A percentile compares a stretch with the other conserved stretches of the same genome.
Conservation (phyloP, 2,888 invertebrate genomes). For the Mimachlamys varia region DNA sequence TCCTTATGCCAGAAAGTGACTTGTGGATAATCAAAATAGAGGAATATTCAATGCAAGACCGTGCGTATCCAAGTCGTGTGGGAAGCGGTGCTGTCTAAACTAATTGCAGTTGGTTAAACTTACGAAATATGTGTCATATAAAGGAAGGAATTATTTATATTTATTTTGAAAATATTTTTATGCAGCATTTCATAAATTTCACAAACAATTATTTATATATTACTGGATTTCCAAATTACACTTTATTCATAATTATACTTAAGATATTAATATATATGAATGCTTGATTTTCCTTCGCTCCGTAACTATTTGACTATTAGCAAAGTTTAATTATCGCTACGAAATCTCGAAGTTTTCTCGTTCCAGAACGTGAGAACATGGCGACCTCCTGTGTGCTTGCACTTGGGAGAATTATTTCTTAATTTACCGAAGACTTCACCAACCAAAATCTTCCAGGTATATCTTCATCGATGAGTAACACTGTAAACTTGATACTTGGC, state of each 20-base stretch:
- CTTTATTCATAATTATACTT: no score
- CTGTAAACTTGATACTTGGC: not conserved
- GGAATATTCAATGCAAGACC: not conserved
- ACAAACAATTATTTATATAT: no score
- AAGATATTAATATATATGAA: no score
- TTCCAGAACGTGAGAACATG: conserved; percentile 1
- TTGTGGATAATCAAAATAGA: not conserved
- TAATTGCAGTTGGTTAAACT: not conserved
- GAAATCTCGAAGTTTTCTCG: not conserved
- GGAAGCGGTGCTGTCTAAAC: conserved; percentile 36
- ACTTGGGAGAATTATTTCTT: not conserved
- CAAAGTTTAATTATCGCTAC: not conserved
- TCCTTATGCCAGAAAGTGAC: not conserved
- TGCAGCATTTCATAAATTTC: no score
- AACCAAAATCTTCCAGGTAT: not conserved
- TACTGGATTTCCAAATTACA: no score
- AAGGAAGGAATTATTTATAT: no score
- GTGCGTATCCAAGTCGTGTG: conserved; percentile 33
- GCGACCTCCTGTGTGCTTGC: conserved; percentile 16
- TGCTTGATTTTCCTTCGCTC: not conserved
- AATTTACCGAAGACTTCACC: not conserved
- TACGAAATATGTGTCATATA: not conserved
- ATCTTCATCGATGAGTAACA: not conserved
- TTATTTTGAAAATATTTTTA: not conserved
- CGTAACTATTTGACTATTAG: not conserved